Percentiles rank a stretch among this genome's conserved stretches.
Conservation (phyloP, 2,888 invertebrate species). For the Scaeva pyrastri region DNA sequence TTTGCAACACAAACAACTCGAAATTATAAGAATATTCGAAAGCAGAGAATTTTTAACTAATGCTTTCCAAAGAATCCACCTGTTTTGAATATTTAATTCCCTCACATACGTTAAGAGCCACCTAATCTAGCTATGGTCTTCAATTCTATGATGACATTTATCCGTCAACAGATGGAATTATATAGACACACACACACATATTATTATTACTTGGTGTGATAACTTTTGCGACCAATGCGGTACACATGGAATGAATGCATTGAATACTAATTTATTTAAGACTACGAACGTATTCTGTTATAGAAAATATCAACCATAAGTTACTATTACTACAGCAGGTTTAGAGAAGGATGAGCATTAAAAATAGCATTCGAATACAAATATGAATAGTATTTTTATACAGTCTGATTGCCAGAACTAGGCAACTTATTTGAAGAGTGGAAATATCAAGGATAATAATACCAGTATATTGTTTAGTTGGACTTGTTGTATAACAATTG, state of each 20-base stretch:
- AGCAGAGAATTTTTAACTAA: constrained; percentile 1
- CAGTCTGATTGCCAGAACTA: background rate
- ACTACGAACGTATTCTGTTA: background rate
- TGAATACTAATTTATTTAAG: constrained; percentile 49
- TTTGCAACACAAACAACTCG: background rate
- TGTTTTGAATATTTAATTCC: constrained; percentile 63
- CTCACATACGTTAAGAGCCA: constrained; percentile 30
- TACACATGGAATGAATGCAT: constrained; percentile 5
- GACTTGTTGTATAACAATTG: no score
- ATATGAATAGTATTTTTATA: background rate
- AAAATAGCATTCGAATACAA: background rate
- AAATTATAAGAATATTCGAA: constrained; percentile 44
- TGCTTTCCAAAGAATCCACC: constrained; percentile 43
- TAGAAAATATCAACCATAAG: background rate
- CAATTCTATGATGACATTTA: constrained; percentile 33
- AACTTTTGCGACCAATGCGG: background rate
- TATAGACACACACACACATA: background rate
- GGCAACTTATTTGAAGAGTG: no score
- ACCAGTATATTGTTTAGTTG: no score
- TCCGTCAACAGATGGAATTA: constrained; percentile 24
- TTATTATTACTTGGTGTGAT: constrained; percentile 4
- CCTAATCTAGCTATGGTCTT: constrained; percentile 43
- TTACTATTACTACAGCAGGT: background rate
- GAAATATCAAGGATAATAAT: no score
- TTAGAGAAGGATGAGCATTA: background rate